A percentile compares a stretch with the other conserved stretches of the same genome.
Conservation (phyloP, 2,113 vertebrate species). For the Motacilla tschutschensis region DNA sequence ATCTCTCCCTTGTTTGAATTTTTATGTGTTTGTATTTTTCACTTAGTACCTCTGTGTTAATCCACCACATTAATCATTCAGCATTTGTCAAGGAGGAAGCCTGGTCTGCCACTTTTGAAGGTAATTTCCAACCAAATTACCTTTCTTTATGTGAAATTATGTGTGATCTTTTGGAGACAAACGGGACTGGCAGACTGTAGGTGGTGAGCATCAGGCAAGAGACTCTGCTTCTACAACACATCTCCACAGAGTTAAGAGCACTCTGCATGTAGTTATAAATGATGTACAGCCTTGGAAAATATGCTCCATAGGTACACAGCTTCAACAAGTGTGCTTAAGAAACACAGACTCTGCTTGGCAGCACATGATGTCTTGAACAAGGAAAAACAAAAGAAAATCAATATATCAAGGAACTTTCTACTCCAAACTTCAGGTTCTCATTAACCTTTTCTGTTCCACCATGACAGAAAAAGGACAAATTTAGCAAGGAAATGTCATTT, state of each 20-base stretch:
- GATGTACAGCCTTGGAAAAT: not conserved
- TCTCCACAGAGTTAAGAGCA: not conserved
- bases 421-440: not conserved
- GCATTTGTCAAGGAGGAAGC: not conserved
- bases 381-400: not conserved
- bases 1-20: not conserved
- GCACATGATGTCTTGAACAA: not conserved
- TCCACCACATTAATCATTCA: not conserved
- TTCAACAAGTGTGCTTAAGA: constrained; percentile 15
- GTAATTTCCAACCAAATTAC: not conserved
- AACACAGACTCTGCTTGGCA: constrained; percentile 11
- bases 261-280: not conserved
- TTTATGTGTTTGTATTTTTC: not conserved
- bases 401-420: not conserved
- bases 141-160: not conserved
- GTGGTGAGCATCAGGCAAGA: not conserved
- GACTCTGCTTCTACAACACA: not conserved
- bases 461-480: not conserved
- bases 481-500: constrained; percentile 14
- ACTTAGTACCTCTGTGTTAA: not conserved
- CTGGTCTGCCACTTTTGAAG: not conserved
- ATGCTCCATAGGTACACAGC: not conserved
- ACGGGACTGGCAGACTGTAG: not conserved
- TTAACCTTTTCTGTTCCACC: constrained; percentile 23
- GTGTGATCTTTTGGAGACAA: not conserved